Evolutionary conservation across 2,888 invertebrate species (phyloP), one percentile per base, ranked within the genome.

Genomic region (Arenicola marina): DNA sequence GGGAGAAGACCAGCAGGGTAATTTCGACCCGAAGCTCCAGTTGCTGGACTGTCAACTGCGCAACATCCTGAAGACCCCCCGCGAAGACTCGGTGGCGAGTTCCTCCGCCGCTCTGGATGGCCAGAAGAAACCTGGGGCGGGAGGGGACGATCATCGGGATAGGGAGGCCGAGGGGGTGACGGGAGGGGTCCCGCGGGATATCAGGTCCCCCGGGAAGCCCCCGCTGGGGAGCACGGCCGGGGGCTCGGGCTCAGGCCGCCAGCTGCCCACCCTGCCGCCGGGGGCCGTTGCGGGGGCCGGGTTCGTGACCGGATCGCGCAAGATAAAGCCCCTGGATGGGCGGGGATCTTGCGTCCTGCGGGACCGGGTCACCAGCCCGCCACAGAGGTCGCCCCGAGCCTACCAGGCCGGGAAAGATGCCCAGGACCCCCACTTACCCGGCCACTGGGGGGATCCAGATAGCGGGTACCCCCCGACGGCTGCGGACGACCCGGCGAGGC

Each of bases 1-100:
- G 11, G 4, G 38, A 45, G n/a, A 54, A 4, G 43, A 24, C 7
- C 3, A 21, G 28, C 43, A 28, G 44, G 59, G 34, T 4, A 33
- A 33, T 3, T 11, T 64, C 1, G 68, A 68, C 44, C 63, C 66
- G 2, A 64, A 66, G 46, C 57, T 68, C 4, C 68, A 68, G 44
- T 62, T 72, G 21, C 60, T 76, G 11, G 76, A 75, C 51, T 68
- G 62, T 51, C 72, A 74, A 33, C 61, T 76, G 28, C 59, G 71
- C 33, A 68, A 71, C 59, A 73, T 76, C 32, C 68, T 76, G 21
- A 75, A 75, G 51, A 57, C 69, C 1, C 56, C 55, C 26, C 54
- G 66, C 11, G 67, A 70, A 45, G 68, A 70, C 18, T 51, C 63
- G 15, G 44, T 31, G 24, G 43, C 56, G 21, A 51, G 51, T 3